Evolutionary conservation across 2,797 vertebrate genomes (phyloP).

Genomic region (Fringilla coelebs): DNA sequence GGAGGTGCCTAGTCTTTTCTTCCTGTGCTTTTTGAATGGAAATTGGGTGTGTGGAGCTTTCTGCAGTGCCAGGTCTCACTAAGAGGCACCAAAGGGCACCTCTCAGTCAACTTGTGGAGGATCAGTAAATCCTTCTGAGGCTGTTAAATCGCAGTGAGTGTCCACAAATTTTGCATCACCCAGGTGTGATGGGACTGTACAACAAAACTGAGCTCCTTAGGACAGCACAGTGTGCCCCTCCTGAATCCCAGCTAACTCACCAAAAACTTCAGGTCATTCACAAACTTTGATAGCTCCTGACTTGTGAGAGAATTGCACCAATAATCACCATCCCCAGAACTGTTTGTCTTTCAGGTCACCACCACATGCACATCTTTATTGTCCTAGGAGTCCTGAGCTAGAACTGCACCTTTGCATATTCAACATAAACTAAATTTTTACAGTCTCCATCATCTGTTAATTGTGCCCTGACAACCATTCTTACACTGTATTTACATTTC

Average conservation of each 20-base stretch:
- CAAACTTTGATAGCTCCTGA: neutral
- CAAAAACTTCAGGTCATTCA: neutral
- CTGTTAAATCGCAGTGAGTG: neutral
- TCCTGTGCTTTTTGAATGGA: neutral
- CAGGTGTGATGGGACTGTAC: neutral
- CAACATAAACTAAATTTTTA: neutral
- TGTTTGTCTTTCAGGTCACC: neutral
- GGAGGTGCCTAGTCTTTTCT: neutral
- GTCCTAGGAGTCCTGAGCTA: neutral
- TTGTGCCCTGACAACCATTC: neutral
- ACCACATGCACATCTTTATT: neutral
- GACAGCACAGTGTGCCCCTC: neutral
- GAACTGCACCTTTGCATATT: neutral
- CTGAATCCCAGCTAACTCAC: neutral
- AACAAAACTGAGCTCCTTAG: neutral
- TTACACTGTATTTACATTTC: slow-evolving; percentile 51
- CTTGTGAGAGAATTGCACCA: neutral
- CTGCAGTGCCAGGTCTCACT: neutral
- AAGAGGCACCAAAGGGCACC: neutral
- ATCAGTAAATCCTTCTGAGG: neutral
- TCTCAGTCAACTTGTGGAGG: neutral
- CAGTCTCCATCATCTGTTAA: neutral
- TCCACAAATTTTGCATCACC: neutral
- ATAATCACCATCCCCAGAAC: neutral
- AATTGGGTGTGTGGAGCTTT: neutral